phyloP scores from a whole-genome alignment of 2,888 invertebrate species.

The Lysandra coridon region DNA sequence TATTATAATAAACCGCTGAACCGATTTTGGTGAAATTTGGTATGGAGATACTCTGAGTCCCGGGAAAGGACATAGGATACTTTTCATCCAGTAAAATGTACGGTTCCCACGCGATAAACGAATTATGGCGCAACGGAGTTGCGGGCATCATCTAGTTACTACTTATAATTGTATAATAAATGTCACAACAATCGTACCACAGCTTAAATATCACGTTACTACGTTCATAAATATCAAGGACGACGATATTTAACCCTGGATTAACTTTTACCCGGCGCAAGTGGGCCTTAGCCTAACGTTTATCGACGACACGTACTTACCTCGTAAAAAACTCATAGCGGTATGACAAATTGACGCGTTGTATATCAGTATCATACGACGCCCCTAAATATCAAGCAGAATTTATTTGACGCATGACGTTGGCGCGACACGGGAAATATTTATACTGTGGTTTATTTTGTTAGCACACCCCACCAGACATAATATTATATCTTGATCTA shows the following conservation, averaged over 20 bases:
- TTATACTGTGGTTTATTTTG: conserved; percentile 16
- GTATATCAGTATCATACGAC: conserved; percentile 16
- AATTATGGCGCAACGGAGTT: too few species aligned
- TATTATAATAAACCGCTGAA: too few species aligned
- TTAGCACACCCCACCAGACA: neutral
- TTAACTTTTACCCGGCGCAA: neutral
- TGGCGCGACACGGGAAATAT: neutral
- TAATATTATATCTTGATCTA: too few species aligned
- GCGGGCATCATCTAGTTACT: too few species aligned
- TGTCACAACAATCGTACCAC: too few species aligned
- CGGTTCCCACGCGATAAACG: too few species aligned
- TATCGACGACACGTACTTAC: neutral
- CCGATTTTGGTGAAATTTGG: too few species aligned
- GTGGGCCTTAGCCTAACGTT: neutral
- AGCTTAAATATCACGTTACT: neutral
- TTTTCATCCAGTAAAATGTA: too few species aligned
- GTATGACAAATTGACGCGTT: conserved; percentile 22
- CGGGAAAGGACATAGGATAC: too few species aligned
- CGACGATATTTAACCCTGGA: neutral
- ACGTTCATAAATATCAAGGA: neutral
- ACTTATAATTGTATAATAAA: too few species aligned
- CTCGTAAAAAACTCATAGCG: conserved; percentile 17
- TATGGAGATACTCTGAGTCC: too few species aligned
- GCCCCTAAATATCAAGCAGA: conserved; percentile 23
- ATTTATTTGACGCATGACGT: conserved; percentile 25